Conservation (phyloP, 2,797 vertebrate species). For the Megalops cyprinoides region DNA sequence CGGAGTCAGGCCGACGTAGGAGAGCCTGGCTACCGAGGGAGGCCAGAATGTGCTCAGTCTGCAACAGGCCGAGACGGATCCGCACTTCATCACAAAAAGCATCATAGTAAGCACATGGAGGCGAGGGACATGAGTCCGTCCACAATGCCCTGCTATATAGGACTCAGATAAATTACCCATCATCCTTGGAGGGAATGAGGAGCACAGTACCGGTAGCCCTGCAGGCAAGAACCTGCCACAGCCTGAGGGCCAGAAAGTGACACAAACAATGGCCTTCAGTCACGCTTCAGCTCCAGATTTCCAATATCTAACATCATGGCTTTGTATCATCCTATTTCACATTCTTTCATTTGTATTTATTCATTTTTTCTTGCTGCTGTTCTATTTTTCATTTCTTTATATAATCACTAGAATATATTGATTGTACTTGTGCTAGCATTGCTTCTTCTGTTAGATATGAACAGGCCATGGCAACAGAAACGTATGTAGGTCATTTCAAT, state of each 20-base stretch:
- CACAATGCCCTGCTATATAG: not conserved
- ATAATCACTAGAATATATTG: not conserved
- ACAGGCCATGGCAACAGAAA: not conserved
- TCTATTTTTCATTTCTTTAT: not conserved
- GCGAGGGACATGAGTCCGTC: not conserved
- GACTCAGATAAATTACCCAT: no score
- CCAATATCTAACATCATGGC: no score
- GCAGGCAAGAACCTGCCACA: no score
- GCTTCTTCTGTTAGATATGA: not conserved
- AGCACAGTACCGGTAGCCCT: no score
- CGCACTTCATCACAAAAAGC: not conserved
- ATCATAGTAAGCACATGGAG: not conserved
- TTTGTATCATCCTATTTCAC: not conserved
- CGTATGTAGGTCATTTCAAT: not conserved
- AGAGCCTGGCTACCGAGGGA: not conserved
- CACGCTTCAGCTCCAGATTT: no score
- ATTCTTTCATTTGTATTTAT: not conserved
- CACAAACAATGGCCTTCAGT: no score
- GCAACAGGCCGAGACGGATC: not conserved
- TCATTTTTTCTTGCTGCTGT: not conserved
- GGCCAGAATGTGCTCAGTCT: not conserved
- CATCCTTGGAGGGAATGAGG: no score
- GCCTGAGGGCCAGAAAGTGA: no score
- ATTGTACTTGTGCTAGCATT: not conserved
- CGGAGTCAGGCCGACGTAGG: not conserved